A percentile compares a stretch with the other conserved stretches of the same genome.
Conservation (phyloP, 1,140 invertebrate genomes). For the Anastatus disparis region DNA sequence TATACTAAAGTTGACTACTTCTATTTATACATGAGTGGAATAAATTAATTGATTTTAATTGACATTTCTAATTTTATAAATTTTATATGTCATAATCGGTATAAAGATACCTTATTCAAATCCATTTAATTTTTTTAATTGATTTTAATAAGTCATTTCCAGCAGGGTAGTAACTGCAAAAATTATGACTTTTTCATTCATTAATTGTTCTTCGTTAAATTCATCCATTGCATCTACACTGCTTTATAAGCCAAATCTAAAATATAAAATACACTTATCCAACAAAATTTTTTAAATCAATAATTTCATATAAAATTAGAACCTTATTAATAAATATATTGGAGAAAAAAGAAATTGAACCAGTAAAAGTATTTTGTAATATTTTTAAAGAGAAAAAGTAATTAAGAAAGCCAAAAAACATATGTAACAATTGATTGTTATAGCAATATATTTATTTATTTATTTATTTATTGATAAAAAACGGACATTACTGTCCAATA, state of each 20-base stretch:
- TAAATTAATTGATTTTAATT: too few relatives aligned
- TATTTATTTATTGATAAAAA: too few relatives aligned
- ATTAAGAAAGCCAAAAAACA: background rate
- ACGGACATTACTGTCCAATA: constrained; percentile 79
- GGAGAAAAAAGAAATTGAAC: background rate
- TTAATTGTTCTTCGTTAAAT: constrained; percentile 77
- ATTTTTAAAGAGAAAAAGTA: background rate
- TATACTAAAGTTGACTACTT: too few relatives aligned
- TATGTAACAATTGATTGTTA: constrained; percentile 16
- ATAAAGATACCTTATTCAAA: too few relatives aligned
- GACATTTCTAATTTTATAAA: too few relatives aligned
- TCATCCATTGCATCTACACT: constrained; percentile 82
- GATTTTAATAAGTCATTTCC: too few relatives aligned
- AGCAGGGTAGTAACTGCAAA: constrained; percentile 94
- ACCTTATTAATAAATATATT: background rate
- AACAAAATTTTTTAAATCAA: background rate
- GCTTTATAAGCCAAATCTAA: constrained; percentile 65
- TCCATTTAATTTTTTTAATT: too few relatives aligned
- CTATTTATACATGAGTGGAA: too few relatives aligned
- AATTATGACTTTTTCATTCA: constrained; percentile 80
- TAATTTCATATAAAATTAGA: background rate
- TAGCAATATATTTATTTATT: constrained; percentile 36
- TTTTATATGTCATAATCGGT: too few relatives aligned
- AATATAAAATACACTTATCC: constrained; percentile 39
- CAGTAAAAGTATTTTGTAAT: background rate